phyloP scores from a whole-genome alignment of 2,113 vertebrate genomes.

The Antidorcas marsupialis region DNA sequence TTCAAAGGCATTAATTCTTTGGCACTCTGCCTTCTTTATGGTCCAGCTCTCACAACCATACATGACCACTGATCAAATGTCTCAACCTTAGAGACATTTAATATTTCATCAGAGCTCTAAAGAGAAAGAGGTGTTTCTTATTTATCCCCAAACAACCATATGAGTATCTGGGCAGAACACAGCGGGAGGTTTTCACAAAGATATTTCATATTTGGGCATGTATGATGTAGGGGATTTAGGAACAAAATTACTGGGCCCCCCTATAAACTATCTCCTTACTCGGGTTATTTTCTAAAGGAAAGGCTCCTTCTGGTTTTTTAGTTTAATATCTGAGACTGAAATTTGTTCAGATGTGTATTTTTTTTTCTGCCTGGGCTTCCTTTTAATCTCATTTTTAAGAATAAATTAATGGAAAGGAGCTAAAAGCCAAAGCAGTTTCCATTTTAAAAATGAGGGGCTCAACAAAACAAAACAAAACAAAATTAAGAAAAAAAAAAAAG shows the following conservation, averaged over 20 bases:
- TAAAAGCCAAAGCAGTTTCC: background rate
- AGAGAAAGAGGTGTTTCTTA: background rate
- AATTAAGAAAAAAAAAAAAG: background rate
- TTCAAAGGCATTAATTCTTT: background rate
- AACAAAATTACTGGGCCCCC: background rate
- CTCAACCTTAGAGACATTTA: background rate
- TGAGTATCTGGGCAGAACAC: background rate
- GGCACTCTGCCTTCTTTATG: background rate
- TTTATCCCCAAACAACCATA: background rate
- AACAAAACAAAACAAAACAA: background rate
- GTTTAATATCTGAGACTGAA: background rate
- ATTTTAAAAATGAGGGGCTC: background rate
- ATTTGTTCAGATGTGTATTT: background rate
- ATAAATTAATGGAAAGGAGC: conserved; percentile 20
- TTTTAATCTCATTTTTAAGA: conserved; percentile 4
- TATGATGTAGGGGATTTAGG: background rate
- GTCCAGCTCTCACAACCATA: background rate
- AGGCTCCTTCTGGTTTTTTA: background rate
- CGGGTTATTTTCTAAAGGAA: background rate
- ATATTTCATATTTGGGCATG: background rate
- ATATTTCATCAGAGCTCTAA: background rate
- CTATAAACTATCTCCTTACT: background rate
- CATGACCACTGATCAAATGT: background rate
- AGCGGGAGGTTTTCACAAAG: background rate
- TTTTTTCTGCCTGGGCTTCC: background rate